Base-by-base conservation (phyloP, 1,140 invertebrate species). In the Drosophila ercepeae region DNA sequence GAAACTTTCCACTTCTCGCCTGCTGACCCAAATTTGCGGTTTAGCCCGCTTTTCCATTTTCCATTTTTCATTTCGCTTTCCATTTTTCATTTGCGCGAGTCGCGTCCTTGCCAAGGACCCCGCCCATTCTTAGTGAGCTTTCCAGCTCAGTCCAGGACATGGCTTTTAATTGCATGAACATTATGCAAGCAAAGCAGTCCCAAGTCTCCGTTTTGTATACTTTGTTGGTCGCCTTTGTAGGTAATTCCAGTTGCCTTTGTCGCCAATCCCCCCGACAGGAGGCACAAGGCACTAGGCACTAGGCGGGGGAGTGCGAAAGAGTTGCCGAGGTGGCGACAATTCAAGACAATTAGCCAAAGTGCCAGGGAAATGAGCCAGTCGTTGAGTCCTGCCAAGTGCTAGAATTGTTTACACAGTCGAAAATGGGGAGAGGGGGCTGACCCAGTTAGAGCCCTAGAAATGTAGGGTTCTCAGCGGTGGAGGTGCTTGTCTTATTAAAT, bases 291-390 rank as follows among this genome's bases (percentile, higher is more conserved):
- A 3, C 21, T 46, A 42, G 34, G 68, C 21, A 55, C 27, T 13
- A 13, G 29, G 4, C 27, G 4, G 19, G 13, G 27, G 42, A 19
- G 21, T 42, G 52, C 16, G 42, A 52, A 59, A 61, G 51, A 74
- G 69, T 63, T 44, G 50, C 71, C 29, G 48, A 79, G 76, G 49
- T 57, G 58, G 59, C 54, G 49, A 79, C 77, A 79, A 79, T 79
- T 84, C 61, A 73, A 88, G 76, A 86, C 81, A 84, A 84, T 86
- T 84, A 84, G 76, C 72, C 73, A 79, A 73, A 84, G 81, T 81
- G 82, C 55, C 68, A 45, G 59, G 46, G 41, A 78, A 83, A 81
- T 77, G 77, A 81, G 78, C 60, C 16, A 45, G 65, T 71, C 60
- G 53, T 61, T 27, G 52, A 69, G 45, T 49, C 42, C 44, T 68